phyloP scores from a whole-genome alignment of 2,888 invertebrate species.

The Caenorhabditis drosophilae region DNA sequence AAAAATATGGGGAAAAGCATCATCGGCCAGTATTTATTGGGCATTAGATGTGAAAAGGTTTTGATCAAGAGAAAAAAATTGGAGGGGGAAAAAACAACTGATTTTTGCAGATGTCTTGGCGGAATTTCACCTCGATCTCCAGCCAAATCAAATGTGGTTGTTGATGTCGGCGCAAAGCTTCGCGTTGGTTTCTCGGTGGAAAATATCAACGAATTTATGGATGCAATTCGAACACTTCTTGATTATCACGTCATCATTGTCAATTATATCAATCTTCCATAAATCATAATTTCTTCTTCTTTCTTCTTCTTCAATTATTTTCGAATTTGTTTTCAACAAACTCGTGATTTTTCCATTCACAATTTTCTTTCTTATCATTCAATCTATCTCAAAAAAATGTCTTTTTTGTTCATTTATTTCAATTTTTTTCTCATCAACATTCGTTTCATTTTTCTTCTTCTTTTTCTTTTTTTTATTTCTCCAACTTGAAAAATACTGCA shows the following conservation, averaged over 20 bases:
- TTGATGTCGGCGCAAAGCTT: conserved; percentile 45
- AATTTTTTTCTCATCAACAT: background rate
- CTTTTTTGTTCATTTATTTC: background rate
- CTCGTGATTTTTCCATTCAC: background rate
- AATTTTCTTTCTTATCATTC: background rate
- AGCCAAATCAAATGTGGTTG: conserved; percentile 43
- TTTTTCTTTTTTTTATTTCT: background rate
- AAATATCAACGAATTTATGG: conserved; percentile 53
- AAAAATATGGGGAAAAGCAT: conserved; percentile 52
- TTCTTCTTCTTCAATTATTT: background rate
- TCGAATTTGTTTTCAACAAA: background rate
- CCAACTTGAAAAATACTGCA: no score
- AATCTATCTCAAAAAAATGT: background rate
- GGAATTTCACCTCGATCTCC: conserved; percentile 16
- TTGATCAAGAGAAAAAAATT: background rate
- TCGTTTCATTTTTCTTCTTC: background rate
- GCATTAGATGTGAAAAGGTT: conserved; percentile 54
- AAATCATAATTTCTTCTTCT: conserved; percentile 7
- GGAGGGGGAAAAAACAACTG: no score
- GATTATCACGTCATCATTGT: conserved; percentile 58
- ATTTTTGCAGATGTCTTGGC: conserved; percentile 33
- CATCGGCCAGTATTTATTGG: conserved; percentile 46
- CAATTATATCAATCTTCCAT: conserved; percentile 50
- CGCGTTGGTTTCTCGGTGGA: conserved; percentile 52
- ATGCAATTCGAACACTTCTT: conserved; percentile 48